Conservation (phyloP, 2,113 vertebrate genomes). For the Pongo abelii region DNA sequence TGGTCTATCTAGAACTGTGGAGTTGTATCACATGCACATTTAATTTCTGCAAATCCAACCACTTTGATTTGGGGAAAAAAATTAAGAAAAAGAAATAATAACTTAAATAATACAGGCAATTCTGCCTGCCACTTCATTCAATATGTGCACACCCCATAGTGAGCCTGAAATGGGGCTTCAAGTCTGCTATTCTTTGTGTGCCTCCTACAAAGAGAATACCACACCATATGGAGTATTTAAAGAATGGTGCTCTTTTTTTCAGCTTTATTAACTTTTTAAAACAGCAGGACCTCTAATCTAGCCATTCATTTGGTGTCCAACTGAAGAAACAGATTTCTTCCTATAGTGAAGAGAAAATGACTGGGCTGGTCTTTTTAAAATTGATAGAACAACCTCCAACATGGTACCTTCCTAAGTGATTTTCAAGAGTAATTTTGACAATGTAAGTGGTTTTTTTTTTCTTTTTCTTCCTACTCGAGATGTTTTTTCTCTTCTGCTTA, state of each 20-base stretch:
- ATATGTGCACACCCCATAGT: not conserved
- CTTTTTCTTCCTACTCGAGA: not conserved
- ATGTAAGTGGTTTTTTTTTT: no score
- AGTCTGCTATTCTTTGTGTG: not conserved
- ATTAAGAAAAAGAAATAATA: slow-evolving; percentile 42
- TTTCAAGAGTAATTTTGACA: slow-evolving; percentile 32
- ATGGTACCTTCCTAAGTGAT: not conserved
- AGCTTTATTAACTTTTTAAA: slow-evolving; percentile 41
- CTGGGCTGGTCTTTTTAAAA: not conserved
- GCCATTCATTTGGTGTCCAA: not conserved
- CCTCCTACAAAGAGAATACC: not conserved
- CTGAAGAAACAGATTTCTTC: slow-evolving; percentile 32
- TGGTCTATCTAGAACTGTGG: not conserved
- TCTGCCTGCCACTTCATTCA: not conserved
- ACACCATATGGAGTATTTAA: not conserved
- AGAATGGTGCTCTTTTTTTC: not conserved
- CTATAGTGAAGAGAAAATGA: not conserved
- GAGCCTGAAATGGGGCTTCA: not conserved
- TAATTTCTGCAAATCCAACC: slow-evolving; percentile 44
- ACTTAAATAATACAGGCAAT: not conserved
- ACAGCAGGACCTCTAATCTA: not conserved
- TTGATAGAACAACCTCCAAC: not conserved
- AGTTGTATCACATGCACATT: not conserved
- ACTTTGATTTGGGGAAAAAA: not conserved
- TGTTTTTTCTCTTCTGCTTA: not conserved